phyloP scores from a whole-genome alignment of 2,797 vertebrate genomes.

The Darevskia nairensis region DNA sequence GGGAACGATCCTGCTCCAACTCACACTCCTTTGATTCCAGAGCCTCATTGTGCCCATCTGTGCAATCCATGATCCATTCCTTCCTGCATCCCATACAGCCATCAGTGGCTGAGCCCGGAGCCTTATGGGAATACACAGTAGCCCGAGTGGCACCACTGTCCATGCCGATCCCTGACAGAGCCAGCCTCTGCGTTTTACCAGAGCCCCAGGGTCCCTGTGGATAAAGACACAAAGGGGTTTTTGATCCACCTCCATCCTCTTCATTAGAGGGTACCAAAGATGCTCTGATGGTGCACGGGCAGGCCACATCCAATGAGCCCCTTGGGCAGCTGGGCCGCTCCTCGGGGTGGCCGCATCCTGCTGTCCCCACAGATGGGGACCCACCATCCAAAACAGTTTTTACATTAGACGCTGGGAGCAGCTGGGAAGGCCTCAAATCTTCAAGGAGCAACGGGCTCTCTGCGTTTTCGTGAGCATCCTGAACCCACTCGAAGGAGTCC shows the following conservation, averaged over 20 bases:
- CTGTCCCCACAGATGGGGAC: no score
- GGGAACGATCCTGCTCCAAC: neutral
- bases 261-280: neutral
- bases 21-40: neutral
- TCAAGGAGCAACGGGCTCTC: fast-evolving
- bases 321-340: no score
- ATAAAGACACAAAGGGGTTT: no score
- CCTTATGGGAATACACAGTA: no score
- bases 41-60: neutral
- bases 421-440: fast-evolving
- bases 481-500: fast-evolving
- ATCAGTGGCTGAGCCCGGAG: fast-evolving
- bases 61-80: neutral
- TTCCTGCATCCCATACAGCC: fast-evolving
- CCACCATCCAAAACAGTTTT: fast-evolving
- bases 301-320: neutral
- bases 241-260: no score
- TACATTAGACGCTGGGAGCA: fast-evolving
- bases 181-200: neutral
- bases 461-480: fast-evolving
- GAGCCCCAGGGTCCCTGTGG: no score
- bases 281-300: no score
- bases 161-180: no score
- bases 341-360: neutral
- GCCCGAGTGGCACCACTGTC: fast-evolving